These are phyloP conservation scores for Periophthalmus magnuspinnatus DNA, from an alignment of 2,797 vertebrate species.

Conservation along the genomic window DNA sequence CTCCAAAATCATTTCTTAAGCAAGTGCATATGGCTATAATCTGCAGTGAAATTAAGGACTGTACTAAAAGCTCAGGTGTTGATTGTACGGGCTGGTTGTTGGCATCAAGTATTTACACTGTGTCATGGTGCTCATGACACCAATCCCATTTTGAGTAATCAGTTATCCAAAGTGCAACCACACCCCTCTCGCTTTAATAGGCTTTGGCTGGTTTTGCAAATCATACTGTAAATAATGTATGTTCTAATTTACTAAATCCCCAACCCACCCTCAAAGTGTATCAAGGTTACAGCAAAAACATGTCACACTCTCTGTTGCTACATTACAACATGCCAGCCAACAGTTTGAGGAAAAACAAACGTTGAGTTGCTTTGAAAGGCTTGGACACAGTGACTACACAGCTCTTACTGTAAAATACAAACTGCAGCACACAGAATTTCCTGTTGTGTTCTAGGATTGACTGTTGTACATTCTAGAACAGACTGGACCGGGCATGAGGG, in stretches of 20 bases:
- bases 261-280: slow-evolving; percentile 54
- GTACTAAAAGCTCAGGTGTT: slow-evolving; percentile 73
- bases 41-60: slow-evolving; percentile 71
- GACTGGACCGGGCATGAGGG: slow-evolving; percentile 60
- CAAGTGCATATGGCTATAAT: slow-evolving; percentile 79
- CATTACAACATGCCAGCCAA: slow-evolving; percentile 52
- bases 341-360: slow-evolving; percentile 38
- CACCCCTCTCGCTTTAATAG: slow-evolving; percentile 64
- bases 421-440: slow-evolving; percentile 58
- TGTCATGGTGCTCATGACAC: slow-evolving; percentile 67
- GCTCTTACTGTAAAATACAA: slow-evolving; percentile 63
- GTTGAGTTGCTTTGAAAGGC: slow-evolving; percentile 51
- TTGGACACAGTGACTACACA: slow-evolving; percentile 57
- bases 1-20: slow-evolving; percentile 72
- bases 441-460: slow-evolving; percentile 62
- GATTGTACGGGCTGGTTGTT: slow-evolving; percentile 74
- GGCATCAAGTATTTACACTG: slow-evolving; percentile 68
- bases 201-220: slow-evolving; percentile 73
- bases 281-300: slow-evolving; percentile 54
- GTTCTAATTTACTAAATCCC: slow-evolving; percentile 64
- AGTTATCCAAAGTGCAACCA: slow-evolving; percentile 63
- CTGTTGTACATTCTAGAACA: slow-evolving; percentile 72
- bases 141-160: slow-evolving; percentile 58
- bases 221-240: slow-evolving; percentile 62
- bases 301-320: slow-evolving; percentile 52